These are phyloP conservation scores for Sebastes schlegelii DNA, from an alignment of 2,113 vertebrate species.

Conservation along the genomic window DNA sequence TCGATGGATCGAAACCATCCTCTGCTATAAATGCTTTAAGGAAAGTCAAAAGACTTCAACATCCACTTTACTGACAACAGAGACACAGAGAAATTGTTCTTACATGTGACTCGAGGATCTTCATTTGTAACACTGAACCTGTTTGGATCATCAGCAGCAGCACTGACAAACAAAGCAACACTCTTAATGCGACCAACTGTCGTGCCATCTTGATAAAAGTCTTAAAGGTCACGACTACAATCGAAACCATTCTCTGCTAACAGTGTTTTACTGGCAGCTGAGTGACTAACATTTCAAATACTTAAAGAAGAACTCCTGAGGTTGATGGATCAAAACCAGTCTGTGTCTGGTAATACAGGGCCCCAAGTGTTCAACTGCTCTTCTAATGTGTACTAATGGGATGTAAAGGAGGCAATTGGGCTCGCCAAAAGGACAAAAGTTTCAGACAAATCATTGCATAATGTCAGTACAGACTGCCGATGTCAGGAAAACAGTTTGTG, in stretches of 20 bases:
- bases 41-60: background rate
- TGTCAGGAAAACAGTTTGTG: background rate
- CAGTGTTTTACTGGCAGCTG: background rate
- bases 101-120: background rate
- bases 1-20: constrained; percentile 86
- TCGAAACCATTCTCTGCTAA: background rate
- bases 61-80: no score
- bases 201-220: background rate
- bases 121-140: background rate
- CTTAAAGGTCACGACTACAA: background rate
- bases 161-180: background rate
- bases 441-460: background rate
- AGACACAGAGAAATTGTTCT: background rate
- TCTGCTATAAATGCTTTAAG: constrained; percentile 72
- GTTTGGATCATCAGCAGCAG: background rate
- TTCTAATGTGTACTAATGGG: background rate
- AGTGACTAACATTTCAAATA: no score
- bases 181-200: background rate
- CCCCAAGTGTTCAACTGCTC: background rate
- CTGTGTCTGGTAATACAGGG: background rate
- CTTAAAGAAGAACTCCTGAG: no score
- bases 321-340: background rate
- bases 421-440: background rate
- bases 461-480: no score
- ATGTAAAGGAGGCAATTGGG: background rate